phyloP scores from a whole-genome alignment of 2,888 invertebrate genomes.

The Yponomeuta malinellus region DNA sequence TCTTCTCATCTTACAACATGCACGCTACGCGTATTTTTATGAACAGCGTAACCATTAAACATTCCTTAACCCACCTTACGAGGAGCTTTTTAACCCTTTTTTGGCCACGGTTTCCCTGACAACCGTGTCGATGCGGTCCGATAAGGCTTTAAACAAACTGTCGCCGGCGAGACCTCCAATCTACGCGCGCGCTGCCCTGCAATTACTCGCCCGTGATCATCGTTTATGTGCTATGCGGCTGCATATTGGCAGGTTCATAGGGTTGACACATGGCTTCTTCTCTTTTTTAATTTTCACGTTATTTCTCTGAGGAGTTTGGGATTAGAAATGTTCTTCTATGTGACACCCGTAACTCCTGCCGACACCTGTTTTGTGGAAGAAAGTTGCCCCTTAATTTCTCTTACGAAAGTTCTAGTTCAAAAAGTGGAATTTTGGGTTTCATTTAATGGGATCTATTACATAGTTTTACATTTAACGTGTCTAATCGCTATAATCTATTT shows the following conservation, averaged over 20 bases:
- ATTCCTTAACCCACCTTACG: not conserved
- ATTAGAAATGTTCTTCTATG: no score
- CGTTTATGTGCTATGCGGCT: not conserved
- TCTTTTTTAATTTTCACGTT: not conserved
- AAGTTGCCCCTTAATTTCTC: no score
- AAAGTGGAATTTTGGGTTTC: no score
- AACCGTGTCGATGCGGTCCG: not conserved
- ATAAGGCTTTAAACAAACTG: constrained; percentile 8
- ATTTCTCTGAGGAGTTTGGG: no score
- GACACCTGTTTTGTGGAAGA: no score
- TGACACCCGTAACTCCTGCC: no score
- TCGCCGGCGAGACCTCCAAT: not conserved
- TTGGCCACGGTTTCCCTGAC: not conserved
- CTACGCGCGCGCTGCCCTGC: not conserved
- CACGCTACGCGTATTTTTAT: not conserved
- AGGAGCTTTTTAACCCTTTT: not conserved
- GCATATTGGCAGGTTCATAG: not conserved
- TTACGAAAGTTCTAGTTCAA: no score
- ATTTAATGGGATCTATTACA: no score
- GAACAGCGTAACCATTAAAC: no score
- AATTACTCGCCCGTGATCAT: not conserved
- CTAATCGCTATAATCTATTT: no score
- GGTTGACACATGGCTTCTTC: not conserved
- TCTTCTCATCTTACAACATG: not conserved
- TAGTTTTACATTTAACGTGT: no score